Evolutionary conservation across 1,140 invertebrate species (phyloP).

Genomic region (Platyura marginata): DNA sequence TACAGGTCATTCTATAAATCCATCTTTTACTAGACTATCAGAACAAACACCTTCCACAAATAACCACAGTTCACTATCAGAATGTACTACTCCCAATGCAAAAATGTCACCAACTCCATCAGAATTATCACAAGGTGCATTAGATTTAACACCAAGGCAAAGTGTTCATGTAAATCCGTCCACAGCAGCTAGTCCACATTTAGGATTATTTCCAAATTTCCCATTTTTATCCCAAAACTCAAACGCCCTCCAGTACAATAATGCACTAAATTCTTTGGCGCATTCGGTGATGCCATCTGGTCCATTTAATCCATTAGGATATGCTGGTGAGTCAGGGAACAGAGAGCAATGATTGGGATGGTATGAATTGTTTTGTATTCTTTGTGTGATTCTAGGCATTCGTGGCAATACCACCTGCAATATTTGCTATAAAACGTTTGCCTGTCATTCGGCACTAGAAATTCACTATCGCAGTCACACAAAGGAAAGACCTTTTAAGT

Average conservation of each 20-base stretch:
- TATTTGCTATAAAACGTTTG: conserved; percentile 96
- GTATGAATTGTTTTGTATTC: too few species aligned
- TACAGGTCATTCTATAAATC: background rate
- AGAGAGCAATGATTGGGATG: too few species aligned
- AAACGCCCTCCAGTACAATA: conserved; percentile 33
- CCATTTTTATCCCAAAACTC: conserved; percentile 36
- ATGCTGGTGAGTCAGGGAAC: too few species aligned
- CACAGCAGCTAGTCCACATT: too few species aligned
- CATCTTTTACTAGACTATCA: too few species aligned
- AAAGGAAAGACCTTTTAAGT: conserved; percentile 93
- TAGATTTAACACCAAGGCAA: conserved; percentile 42
- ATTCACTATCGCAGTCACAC: conserved; percentile 94
- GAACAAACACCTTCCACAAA: too few species aligned
- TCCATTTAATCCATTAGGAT: conserved; percentile 65
- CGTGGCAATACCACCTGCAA: conserved; percentile 89
- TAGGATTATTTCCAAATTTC: too few species aligned
- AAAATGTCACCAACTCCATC: conserved; percentile 21
- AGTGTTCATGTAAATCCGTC: too few species aligned
- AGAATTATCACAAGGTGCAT: conserved; percentile 32
- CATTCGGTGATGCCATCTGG: conserved; percentile 59
- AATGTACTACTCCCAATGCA: too few species aligned
- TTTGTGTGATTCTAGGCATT: conserved; percentile 18
- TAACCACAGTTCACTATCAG: too few species aligned
- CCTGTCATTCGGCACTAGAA: conserved; percentile 88
- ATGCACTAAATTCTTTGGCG: conserved; percentile 54